Base-by-base conservation (phyloP, 1,140 invertebrate species). In the Popillia japonica region DNA sequence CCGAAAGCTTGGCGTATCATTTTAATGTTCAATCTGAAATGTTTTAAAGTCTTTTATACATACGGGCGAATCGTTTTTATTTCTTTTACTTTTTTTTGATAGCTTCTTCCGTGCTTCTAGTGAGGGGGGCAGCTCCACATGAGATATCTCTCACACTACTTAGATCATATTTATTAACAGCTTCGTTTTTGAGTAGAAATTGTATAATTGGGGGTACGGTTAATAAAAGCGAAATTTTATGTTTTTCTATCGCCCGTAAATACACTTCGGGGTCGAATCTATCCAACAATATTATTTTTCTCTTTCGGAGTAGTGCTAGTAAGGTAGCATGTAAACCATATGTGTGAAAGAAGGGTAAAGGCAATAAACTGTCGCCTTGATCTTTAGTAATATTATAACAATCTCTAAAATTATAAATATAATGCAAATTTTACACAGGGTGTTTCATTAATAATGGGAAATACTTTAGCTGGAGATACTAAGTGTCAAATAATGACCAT, bases 1-100 rank as follows among this genome's bases (percentile, higher is more conserved):
- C 93, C 93, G 81, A 93, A 93, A 2, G 89, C 92, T 83, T 93
- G 92, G 6, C 88, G 87, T 10, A 92, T 76, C 7, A 42, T 6
- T 22, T 44, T 22, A 9, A 76, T 7, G 14, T 76, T 76, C 2
- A 76, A 55, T 55, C 75, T 76, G 10, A 41, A 41, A 41, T n/a
- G 14, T 27, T 34, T 44, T 3, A 55, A 74, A n/a, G 17, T 22
- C 17, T 10, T 22, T 20, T 23, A n/a, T 6, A n/a, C n/a, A n/a
- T n/a, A n/a, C n/a, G n/a, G n/a, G n/a, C n/a, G n/a, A n/a, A n/a
- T n/a, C n/a, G n/a, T n/a, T n/a, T 68, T 34, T 22, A 22, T 34
- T 68, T 22, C 61, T 17, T 20, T 76, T 75, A 73, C 76, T 59
- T 78, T 80, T 78, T 79, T 14, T 75, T 72, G 8, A 76, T n/a